Evolutionary conservation across 2,797 vertebrate species (phyloP), one percentile per base, ranked within the genome.

Genomic region (Anolis apletophallus): DNA sequence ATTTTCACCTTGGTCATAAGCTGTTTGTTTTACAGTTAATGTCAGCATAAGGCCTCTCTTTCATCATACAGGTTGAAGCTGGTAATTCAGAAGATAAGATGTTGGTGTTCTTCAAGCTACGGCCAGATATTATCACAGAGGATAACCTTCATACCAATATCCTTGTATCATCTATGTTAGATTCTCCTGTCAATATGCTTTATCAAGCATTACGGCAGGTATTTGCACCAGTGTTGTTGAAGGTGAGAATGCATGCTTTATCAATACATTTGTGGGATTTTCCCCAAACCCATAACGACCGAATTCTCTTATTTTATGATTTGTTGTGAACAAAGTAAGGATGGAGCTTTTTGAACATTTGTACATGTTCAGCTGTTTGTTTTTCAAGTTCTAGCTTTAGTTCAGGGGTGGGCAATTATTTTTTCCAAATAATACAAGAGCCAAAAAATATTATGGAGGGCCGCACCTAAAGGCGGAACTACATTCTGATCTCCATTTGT

Each of bases 111-210:
- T 99, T 99, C 95, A 99, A 99, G 93, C 95, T 98, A 88, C 95
- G 96, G 50, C 98, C 98, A 21, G 98, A 98, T 71, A 96, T 98
- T 55, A 98, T 99, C 90, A 99, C 98, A 5, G 98, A 98, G 90
- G 97, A 98, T 68, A 99, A 99, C 93, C 95, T 99, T 88, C 97
- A 98, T 69, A 97, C 95, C 88, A 98, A 97, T 87, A 95, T 99
- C 89, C 97, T 99, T 80, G 97, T 99, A 64, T 99, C 98, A 0
- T 99, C 99, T 82, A 98, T 99, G 98, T 89, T 99, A 86, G 98
- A 99, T 84, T 99, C 99, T 85, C 99, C 98, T 83, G 95, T 99
- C 88, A 97, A 95, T 94, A 98, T 97, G 3, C 97, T 99, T 89
- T 99, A 99, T 93, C 98, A 99, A 95, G 97, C 98, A 69, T 96